These are phyloP conservation scores for Pteruthius melanotis DNA, from an alignment of 2,113 vertebrate species.

Conservation along the genomic window DNA sequence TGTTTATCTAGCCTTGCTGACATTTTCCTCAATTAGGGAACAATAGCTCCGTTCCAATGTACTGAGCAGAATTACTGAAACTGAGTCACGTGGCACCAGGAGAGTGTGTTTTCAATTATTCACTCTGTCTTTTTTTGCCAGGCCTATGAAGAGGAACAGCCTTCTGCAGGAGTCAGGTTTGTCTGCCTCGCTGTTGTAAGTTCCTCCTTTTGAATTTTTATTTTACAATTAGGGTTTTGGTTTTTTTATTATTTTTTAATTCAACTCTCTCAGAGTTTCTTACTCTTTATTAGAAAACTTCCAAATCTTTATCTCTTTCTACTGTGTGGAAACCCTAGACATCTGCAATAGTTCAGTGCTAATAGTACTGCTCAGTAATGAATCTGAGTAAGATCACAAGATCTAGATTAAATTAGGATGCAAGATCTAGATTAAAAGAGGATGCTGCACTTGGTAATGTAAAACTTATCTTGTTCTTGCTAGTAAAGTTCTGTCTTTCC, in stretches of 20 bases:
- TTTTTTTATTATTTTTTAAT: not conserved
- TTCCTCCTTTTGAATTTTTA: conserved; percentile 46
- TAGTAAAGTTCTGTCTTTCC: not conserved
- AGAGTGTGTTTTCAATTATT: conserved; percentile 74
- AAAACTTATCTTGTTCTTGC: not conserved
- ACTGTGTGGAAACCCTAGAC: not conserved
- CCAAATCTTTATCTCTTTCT: not conserved
- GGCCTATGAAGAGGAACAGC: conserved; percentile 63
- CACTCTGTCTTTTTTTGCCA: conserved; percentile 55
- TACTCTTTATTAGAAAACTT: not conserved
- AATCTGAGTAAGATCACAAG: not conserved
- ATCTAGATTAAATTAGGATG: not conserved
- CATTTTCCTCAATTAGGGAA: conserved; percentile 59
- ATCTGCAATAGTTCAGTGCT: not conserved
- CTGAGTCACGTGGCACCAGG: conserved; percentile 28
- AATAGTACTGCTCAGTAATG: not conserved
- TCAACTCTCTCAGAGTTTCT: not conserved
- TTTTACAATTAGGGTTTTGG: not conserved
- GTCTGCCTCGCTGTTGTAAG: conserved; percentile 56
- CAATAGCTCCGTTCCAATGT: conserved; percentile 52
- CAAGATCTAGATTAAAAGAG: not conserved
- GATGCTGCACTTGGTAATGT: not conserved
- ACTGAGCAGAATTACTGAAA: conserved; percentile 59
- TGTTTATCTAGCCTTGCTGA: conserved; percentile 43
- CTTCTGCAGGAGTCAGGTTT: conserved; percentile 58